phyloP scores from a whole-genome alignment of 1,140 invertebrate genomes.

The Drosophila nigromelanica region DNA sequence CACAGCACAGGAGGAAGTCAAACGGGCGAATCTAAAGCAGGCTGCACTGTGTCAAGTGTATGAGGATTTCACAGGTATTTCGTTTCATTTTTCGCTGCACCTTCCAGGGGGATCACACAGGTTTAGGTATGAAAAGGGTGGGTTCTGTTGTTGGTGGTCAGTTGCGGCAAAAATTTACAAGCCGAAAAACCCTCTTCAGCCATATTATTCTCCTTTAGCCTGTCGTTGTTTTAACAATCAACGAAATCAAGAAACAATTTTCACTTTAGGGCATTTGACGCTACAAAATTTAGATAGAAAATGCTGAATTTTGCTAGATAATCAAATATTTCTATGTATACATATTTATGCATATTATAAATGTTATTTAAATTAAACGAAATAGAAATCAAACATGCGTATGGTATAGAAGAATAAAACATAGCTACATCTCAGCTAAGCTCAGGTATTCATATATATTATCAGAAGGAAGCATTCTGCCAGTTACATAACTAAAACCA shows the following conservation, averaged over 20 bases:
- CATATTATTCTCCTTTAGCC: neutral
- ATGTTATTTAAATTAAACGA: neutral
- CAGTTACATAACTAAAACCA: no score
- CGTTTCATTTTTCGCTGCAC: neutral
- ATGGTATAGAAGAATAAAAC: no score
- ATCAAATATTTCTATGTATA: neutral
- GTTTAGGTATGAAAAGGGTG: neutral
- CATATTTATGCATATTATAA: neutral
- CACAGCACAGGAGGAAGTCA: slow-evolving; percentile 45
- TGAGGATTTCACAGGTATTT: slow-evolving; percentile 74
- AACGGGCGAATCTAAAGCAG: slow-evolving; percentile 56
- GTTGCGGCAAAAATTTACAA: neutral
- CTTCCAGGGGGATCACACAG: neutral
- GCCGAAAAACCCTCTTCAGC: neutral
- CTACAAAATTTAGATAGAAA: slow-evolving; percentile 6
- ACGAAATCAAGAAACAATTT: neutral
- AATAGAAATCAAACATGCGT: neutral
- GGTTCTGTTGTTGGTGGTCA: neutral
- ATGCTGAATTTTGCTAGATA: neutral
- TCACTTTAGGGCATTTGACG: slow-evolving; percentile 3
- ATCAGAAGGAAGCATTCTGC: no score
- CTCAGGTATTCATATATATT: no score
- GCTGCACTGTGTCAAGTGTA: slow-evolving; percentile 67
- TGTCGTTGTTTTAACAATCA: neutral
- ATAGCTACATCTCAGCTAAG: no score